Percentiles rank a stretch among this genome's conserved stretches.
These are phyloP conservation scores for Machimus atricapillus DNA, from an alignment of 2,888 invertebrate genomes.

Conservation along the genomic window DNA sequence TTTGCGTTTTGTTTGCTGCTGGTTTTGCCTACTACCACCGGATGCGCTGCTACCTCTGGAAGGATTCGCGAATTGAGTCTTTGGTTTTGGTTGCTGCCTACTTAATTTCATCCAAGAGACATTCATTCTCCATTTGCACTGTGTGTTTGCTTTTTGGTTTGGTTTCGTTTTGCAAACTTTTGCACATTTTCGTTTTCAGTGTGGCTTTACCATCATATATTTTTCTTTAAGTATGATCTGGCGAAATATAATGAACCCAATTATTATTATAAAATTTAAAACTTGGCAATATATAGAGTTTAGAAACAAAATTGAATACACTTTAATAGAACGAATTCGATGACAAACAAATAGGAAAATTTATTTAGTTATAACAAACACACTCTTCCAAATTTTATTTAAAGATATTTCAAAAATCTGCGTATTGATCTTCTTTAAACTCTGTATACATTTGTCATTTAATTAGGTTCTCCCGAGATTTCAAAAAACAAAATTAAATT, in stretches of 20 bases:
- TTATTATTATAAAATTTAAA: background rate
- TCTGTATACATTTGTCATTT: too few species aligned
- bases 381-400: too few species aligned
- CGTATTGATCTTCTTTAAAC: too few species aligned
- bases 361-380: too few species aligned
- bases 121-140: background rate
- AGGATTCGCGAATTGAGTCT: background rate
- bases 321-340: too few species aligned
- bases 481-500: too few species aligned
- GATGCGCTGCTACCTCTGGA: background rate
- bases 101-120: background rate
- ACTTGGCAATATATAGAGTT: background rate
- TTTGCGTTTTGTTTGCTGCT: constrained; percentile 31
- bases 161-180: background rate
- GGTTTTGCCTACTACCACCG: background rate
- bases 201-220: background rate
- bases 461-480: too few species aligned
- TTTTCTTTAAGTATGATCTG: background rate
- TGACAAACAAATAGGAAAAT: too few species aligned
- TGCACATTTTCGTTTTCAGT: background rate
- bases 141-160: constrained; percentile 11
- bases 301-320: too few species aligned
- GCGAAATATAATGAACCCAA: background rate
- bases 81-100: constrained; percentile 7
- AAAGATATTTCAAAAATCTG: too few species aligned